Base-by-base conservation (phyloP, 2,888 invertebrate genomes). In the Drosophila setosimentum region DNA sequence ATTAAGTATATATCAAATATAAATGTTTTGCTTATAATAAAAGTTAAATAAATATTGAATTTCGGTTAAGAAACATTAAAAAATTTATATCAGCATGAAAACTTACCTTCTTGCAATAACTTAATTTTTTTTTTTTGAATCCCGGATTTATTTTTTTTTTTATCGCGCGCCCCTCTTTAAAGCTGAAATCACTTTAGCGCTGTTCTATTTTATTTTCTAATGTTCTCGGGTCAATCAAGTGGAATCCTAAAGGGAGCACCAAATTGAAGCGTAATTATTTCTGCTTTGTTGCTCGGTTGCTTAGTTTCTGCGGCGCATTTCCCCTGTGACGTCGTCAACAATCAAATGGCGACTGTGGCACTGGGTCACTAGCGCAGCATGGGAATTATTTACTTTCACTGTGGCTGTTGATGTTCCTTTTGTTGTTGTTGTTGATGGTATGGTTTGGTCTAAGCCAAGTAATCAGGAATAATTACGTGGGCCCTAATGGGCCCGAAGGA, bases 251-350 rank as follows among this genome's bases (percentile, higher is more conserved):
- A 70, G 70, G 74, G 48, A 73, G 59, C 62, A 80, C 68, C 86
- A 85, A 85, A 85, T 78, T 89, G 90, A 89, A 87, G 88, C 89
- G 85, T 85, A 85, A 85, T 85, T 85, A 89, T 85, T 85, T 89
- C 51, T 61, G 61, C 72, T 54, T 49, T 37, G 18, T 55, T 33
- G 24, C 35, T 7, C n/a, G 55, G 37, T 55, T 57, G 40, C 29
- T 10, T 54, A 32, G 32, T 57, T 40, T 78, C 83, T 89, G 78
- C 85, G 89, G 68, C 85, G 85, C 85, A 89, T 85, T 89, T 85
- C 87, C 87, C 77, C 68, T 71, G 87, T 83, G 84, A 81, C 84
- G 86, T 68, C 67, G 77, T 55, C 29, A 57, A 40, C 76, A 70
- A 83, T 88, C 72, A 83, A 86, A 73, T 83, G 82, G 65, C 73